Evolutionary conservation across 2,888 invertebrate species (phyloP).

Genomic region (Polyploca ridens): DNA sequence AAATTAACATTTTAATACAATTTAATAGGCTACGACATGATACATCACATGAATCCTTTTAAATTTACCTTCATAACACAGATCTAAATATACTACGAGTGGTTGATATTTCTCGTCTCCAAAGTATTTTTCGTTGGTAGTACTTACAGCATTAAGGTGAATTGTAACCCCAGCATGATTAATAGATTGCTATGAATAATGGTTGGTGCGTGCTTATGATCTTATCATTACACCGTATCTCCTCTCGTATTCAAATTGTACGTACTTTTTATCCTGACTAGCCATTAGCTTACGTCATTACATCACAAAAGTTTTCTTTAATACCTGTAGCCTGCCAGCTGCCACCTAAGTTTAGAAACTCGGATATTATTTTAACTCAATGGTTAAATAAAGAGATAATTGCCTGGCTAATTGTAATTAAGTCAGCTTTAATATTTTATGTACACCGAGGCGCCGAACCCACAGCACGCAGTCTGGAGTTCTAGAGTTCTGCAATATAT

Average conservation of each 20-base stretch:
- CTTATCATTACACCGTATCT: constrained; percentile 27
- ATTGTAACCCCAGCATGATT: constrained; percentile 35
- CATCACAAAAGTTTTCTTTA: not conserved
- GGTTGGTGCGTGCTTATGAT: constrained; percentile 38
- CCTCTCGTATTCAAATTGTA: not conserved
- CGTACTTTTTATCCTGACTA: not conserved
- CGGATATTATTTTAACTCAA: not conserved
- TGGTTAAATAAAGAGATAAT: not conserved
- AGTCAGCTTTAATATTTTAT: not conserved
- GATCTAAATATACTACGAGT: not conserved
- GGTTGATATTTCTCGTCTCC: not conserved
- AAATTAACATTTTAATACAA: constrained; percentile 1
- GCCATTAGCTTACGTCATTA: not conserved
- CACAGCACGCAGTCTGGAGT: too few species aligned
- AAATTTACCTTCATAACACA: not conserved
- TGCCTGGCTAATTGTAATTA: not conserved
- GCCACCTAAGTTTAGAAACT: constrained; percentile 1
- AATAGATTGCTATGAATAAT: constrained; percentile 42
- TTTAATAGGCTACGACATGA: not conserved
- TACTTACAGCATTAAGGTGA: constrained; percentile 22
- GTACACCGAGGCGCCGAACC: too few species aligned
- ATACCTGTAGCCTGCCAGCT: not conserved
- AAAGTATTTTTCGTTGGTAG: not conserved
- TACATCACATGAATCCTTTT: not conserved
- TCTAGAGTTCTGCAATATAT: too few species aligned